phyloP scores from a whole-genome alignment of 2,797 vertebrate species.

The Anguilla marmorata region DNA sequence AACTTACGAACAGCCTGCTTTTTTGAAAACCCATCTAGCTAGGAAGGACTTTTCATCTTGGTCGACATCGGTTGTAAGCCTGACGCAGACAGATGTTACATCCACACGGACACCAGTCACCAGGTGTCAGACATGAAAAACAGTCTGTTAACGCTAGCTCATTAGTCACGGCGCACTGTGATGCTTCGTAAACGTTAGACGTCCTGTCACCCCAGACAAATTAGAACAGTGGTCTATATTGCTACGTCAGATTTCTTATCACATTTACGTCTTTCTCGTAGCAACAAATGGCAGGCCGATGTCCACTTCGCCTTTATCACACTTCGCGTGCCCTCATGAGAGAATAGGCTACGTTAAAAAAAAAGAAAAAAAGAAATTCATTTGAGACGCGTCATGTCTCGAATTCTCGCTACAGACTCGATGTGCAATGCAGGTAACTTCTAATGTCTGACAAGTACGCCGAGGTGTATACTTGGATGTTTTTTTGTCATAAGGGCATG shows the following conservation, averaged over 20 bases:
- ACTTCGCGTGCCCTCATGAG: no score
- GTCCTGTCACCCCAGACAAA: background rate
- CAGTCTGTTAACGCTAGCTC: background rate
- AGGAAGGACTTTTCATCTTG: background rate
- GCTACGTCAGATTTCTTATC: background rate
- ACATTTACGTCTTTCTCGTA: no score
- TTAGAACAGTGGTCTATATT: background rate
- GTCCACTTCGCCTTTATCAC: no score
- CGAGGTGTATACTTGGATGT: background rate
- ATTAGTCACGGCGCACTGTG: no score
- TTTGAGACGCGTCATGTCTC: background rate
- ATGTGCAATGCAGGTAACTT: background rate
- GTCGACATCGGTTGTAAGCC: background rate
- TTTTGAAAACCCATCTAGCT: background rate
- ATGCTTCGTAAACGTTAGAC: background rate
- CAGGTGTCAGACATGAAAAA: background rate
- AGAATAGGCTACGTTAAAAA: no score
- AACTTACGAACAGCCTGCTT: background rate
- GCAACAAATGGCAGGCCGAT: no score
- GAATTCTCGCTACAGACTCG: background rate
- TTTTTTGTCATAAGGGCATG: background rate
- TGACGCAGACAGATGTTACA: background rate
- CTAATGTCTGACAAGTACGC: background rate
- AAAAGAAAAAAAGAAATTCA: no score
- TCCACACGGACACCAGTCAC: background rate